A percentile compares a stretch with the other conserved stretches of the same genome.
These are phyloP conservation scores for Eupithecia subfuscata DNA, from an alignment of 2,888 invertebrate genomes.

Conservation along the genomic window DNA sequence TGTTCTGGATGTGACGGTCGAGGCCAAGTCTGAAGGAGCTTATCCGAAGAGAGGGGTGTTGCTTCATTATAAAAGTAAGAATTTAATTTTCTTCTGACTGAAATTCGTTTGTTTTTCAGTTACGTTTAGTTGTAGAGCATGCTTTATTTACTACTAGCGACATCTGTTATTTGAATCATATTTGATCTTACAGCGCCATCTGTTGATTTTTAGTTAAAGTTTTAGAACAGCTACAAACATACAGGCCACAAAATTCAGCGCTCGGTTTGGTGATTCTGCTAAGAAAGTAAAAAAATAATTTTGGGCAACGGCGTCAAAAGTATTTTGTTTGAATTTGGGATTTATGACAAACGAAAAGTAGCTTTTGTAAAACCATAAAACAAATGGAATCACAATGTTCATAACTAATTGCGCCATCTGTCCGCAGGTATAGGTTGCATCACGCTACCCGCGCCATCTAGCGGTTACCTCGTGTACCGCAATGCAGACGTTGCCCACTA, in stretches of 20 bases:
- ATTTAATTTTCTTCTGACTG: neutral
- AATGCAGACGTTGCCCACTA: constrained; percentile 87
- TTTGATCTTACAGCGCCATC: constrained; percentile 19
- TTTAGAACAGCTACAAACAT: neutral
- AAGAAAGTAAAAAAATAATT: neutral
- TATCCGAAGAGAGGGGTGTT: constrained; percentile 86
- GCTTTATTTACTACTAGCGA: constrained; percentile 6
- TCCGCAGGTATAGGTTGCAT: constrained; percentile 87
- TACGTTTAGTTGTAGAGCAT: neutral
- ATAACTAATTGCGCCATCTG: constrained; percentile 48
- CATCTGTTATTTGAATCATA: constrained; percentile 13
- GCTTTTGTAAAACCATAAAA: neutral
- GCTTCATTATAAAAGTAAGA: constrained; percentile 86
- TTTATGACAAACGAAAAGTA: neutral
- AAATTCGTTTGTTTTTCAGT: neutral
- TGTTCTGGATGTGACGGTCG: constrained; percentile 75
- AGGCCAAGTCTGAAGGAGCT: constrained; percentile 77
- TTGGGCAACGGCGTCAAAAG: neutral
- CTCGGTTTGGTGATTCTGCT: neutral
- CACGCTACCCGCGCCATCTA: constrained; percentile 85
- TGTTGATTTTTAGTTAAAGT: neutral
- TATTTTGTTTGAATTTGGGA: neutral
- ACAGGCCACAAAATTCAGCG: neutral
- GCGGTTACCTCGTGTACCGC: constrained; percentile 87
- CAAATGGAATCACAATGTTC: neutral